Conservation (phyloP, 2,888 invertebrate species). For the Ametastegia equiseti region DNA sequence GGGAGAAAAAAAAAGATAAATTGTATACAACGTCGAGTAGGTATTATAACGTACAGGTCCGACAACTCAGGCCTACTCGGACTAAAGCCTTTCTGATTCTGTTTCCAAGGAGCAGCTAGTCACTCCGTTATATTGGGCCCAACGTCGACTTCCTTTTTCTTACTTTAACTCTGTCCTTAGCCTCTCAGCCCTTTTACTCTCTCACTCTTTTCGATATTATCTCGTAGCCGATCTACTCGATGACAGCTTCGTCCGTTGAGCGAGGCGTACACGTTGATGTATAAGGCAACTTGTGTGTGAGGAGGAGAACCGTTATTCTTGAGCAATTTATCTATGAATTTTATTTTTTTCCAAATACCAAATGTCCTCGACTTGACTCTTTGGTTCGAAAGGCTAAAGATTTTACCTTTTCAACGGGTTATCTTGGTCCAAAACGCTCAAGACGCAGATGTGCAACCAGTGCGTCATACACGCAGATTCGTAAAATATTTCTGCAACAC, state of each 20-base stretch:
- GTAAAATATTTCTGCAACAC: not conserved
- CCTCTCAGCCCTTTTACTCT: not conserved
- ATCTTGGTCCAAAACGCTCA: no score
- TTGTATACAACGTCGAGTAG: slow-evolving; percentile 11
- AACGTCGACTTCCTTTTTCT: slow-evolving; percentile 31
- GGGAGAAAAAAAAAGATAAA: not conserved
- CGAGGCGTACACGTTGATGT: not conserved
- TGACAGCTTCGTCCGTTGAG: slow-evolving; percentile 40
- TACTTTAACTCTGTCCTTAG: not conserved
- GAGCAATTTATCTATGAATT: slow-evolving; percentile 1
- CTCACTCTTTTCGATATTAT: slow-evolving; percentile 20
- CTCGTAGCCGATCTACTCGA: slow-evolving; percentile 37
- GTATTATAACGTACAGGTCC: slow-evolving; percentile 25
- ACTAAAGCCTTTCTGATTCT: slow-evolving; percentile 31
- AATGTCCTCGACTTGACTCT: not conserved
- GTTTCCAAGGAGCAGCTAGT: slow-evolving; percentile 38
- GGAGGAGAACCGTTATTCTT: not conserved
- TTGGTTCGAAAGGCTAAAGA: not conserved
- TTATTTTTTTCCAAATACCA: not conserved
- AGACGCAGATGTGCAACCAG: no score
- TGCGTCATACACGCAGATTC: not conserved
- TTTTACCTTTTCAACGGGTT: not conserved
- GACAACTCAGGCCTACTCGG: not conserved
- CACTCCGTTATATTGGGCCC: slow-evolving; percentile 44
- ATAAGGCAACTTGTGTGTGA: not conserved